Conservation (phyloP, 2,113 vertebrate species). For the Nanger granti region DNA sequence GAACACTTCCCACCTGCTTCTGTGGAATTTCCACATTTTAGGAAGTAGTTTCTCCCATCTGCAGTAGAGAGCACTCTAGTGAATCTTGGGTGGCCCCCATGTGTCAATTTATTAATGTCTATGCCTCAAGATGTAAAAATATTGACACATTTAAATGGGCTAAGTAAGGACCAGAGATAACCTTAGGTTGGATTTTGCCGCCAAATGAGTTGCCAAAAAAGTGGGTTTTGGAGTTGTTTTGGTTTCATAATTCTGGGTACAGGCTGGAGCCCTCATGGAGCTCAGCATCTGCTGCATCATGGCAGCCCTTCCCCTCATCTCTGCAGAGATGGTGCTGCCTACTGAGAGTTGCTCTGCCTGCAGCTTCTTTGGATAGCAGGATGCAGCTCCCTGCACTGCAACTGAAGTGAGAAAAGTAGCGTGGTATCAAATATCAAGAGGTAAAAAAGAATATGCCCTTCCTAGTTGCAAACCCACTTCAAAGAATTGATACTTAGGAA, state of each 20-base stretch:
- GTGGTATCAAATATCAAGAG: accelerated
- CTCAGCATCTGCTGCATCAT: accelerated
- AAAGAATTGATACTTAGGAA: not conserved
- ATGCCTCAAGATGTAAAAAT: not conserved
- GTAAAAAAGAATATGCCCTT: not conserved
- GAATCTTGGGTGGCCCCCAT: not conserved
- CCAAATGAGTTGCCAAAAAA: not conserved
- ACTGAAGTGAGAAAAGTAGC: not conserved
- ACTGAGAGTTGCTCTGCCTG: not conserved
- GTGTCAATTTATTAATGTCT: not conserved
- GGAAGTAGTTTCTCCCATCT: not conserved
- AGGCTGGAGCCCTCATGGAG: accelerated
- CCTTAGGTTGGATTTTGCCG: not conserved
- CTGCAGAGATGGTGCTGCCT: not conserved
- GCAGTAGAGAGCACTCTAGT: not conserved
- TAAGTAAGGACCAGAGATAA: not conserved
- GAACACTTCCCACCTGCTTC: not conserved
- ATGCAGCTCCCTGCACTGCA: not conserved
- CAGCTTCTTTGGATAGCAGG: not conserved
- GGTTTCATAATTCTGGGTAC: not conserved
- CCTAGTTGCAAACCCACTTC: not conserved
- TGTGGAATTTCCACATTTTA: not conserved
- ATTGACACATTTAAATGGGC: not conserved
- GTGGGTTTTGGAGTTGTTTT: not conserved
- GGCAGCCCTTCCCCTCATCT: not conserved